Percentiles rank a stretch among this genome's conserved stretches.
These are phyloP conservation scores for Betta splendens DNA, from an alignment of 2,797 vertebrate species.

Conservation along the genomic window DNA sequence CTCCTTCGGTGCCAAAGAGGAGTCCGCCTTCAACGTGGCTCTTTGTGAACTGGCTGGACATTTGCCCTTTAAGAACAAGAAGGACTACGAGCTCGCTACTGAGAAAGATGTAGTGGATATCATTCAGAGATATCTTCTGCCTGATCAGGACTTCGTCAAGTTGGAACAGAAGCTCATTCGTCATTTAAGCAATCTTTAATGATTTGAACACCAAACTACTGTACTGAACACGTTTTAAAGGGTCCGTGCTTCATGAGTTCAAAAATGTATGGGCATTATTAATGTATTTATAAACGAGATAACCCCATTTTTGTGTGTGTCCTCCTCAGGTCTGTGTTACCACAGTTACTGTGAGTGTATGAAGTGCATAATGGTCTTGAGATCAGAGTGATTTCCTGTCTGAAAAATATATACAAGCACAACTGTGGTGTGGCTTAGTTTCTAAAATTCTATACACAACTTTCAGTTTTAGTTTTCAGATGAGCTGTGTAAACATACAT, in stretches of 20 bases:
- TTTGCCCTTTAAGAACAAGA: conserved; percentile 84
- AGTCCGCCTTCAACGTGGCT: conserved; percentile 87
- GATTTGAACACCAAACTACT: not conserved
- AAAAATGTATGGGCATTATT: not conserved
- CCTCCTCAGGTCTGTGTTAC: no score
- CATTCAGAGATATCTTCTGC: conserved; percentile 80
- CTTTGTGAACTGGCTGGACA: conserved; percentile 94
- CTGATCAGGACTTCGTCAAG: conserved; percentile 72
- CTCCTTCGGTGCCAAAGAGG: conserved; percentile 86
- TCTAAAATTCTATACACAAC: not conserved
- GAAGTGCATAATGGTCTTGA: no score
- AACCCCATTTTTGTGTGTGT: no score
- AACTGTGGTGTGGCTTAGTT: not conserved
- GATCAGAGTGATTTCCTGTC: no score
- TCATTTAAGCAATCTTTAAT: conserved; percentile 47
- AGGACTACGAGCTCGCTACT: conserved; percentile 79
- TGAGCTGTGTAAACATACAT: conserved; percentile 3
- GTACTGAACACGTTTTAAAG: not conserved
- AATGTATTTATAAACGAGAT: conserved; percentile 1
- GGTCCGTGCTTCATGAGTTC: not conserved
- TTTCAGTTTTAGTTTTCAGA: conserved; percentile 6
- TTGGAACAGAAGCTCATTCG: conserved; percentile 68
- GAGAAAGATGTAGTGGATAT: conserved; percentile 79
- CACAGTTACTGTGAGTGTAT: no score
- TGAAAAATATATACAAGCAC: no score